Conservation (phyloP, 2,888 invertebrate genomes). For the Clepsis dumicolana region DNA sequence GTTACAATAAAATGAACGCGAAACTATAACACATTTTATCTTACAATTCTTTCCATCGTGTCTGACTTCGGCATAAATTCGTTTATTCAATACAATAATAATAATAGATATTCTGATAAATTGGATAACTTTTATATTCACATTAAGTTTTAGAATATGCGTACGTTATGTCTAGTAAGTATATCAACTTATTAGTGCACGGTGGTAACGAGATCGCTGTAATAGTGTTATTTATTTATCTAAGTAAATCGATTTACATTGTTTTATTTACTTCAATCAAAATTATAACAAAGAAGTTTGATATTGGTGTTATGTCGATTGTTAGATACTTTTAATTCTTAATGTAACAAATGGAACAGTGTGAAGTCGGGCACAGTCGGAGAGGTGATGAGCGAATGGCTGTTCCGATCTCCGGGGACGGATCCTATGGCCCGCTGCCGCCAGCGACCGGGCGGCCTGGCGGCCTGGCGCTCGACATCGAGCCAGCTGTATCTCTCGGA, state of each 20-base stretch:
- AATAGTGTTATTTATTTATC: constrained; percentile 35
- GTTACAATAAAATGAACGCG: constrained; percentile 78
- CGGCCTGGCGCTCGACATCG: constrained; percentile 18
- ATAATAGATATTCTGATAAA: constrained; percentile 82
- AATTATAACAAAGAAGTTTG: constrained; percentile 24
- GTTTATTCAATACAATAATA: constrained; percentile 80
- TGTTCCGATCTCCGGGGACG: constrained; percentile 77
- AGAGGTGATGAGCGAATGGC: constrained; percentile 65
- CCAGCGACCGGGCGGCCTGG: constrained; percentile 26
- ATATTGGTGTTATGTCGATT: constrained; percentile 50
- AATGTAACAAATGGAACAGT: constrained; percentile 50
- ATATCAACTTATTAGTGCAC: constrained; percentile 74
- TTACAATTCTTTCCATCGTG: constrained; percentile 64
- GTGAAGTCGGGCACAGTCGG: constrained; percentile 76
- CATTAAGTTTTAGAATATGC: constrained; percentile 84
- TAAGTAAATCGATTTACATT: constrained; percentile 39
- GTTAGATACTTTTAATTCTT: constrained; percentile 47
- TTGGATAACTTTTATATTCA: constrained; percentile 84
- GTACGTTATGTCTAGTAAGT: constrained; percentile 75
- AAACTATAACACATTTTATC: constrained; percentile 78
- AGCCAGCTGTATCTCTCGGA: constrained; percentile 10
- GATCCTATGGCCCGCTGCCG: constrained; percentile 68
- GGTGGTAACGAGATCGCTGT: constrained; percentile 77
- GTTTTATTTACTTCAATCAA: constrained; percentile 20
- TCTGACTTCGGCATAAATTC: constrained; percentile 75